These are phyloP conservation scores for Physeter macrocephalus DNA, from an alignment of 2,113 vertebrate species.

Conservation along the genomic window DNA sequence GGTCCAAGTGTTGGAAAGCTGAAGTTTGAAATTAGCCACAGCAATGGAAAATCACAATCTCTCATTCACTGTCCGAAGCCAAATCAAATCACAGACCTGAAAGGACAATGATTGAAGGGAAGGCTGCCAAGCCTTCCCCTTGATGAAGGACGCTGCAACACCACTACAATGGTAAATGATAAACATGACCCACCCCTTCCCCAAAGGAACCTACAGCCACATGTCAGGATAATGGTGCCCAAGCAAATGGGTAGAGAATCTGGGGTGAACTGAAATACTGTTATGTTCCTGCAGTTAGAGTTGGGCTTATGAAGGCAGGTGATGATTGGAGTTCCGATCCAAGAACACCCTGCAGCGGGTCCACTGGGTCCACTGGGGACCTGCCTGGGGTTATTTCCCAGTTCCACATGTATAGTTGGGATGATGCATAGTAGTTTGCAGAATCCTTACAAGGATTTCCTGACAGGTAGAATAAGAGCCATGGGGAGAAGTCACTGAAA, in stretches of 20 bases:
- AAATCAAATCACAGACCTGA: background rate
- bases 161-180: background rate
- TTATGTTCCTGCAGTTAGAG: background rate
- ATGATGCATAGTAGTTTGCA: background rate
- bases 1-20: background rate
- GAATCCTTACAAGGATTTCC: background rate
- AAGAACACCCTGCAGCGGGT: background rate
- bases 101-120: constrained; percentile 3
- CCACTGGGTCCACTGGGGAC: background rate
- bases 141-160: background rate
- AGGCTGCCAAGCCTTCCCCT: background rate
- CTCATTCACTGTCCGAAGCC: background rate
- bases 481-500: background rate
- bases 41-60: background rate
- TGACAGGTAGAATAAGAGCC: background rate
- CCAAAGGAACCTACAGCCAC: background rate
- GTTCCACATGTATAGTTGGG: background rate
- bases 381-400: background rate
- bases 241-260: background rate
- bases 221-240: background rate
- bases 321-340: background rate
- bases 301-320: background rate
- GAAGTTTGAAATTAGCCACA: background rate
- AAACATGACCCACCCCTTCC: background rate
- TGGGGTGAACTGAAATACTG: background rate